These are phyloP conservation scores for Acromyrmex echinatior DNA, from an alignment of 1,140 invertebrate species.

Conservation along the genomic window DNA sequence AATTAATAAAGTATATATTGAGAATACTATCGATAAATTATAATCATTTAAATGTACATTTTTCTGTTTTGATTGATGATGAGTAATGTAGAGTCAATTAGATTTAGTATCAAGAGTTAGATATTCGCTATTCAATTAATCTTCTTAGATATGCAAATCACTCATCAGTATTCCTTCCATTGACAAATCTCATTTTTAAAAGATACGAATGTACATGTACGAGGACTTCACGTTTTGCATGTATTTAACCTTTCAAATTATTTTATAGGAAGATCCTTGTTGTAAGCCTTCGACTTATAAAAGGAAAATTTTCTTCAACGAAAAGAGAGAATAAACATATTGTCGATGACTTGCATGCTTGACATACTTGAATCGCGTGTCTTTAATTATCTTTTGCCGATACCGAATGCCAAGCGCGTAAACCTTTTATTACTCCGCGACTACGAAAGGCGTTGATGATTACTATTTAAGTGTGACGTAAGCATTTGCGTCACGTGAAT, in stretches of 20 bases:
- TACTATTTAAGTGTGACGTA: constrained; percentile 38
- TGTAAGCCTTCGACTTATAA: neutral
- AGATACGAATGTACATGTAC: neutral
- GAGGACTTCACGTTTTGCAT: neutral
- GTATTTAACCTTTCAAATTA: neutral
- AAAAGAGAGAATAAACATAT: neutral
- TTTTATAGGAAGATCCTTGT: neutral
- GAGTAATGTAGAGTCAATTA: constrained; percentile 9
- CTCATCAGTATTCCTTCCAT: neutral
- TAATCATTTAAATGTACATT: neutral
- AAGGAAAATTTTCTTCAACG: neutral
- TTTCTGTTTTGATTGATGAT: neutral
- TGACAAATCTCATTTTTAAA: neutral
- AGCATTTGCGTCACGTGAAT: constrained; percentile 30
- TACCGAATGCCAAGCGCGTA: neutral
- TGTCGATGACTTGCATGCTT: neutral
- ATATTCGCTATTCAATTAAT: neutral
- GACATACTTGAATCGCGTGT: neutral
- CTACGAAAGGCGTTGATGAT: neutral
- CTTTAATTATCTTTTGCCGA: constrained; percentile 1
- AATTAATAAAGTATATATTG: neutral
- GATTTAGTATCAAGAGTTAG: neutral
- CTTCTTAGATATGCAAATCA: neutral
- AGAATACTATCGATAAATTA: neutral
- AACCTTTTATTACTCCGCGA: constrained; percentile 12